A percentile compares a stretch with the other conserved stretches of the same genome.
Conservation (phyloP, 2,888 invertebrate species). For the Euproctis similis region DNA sequence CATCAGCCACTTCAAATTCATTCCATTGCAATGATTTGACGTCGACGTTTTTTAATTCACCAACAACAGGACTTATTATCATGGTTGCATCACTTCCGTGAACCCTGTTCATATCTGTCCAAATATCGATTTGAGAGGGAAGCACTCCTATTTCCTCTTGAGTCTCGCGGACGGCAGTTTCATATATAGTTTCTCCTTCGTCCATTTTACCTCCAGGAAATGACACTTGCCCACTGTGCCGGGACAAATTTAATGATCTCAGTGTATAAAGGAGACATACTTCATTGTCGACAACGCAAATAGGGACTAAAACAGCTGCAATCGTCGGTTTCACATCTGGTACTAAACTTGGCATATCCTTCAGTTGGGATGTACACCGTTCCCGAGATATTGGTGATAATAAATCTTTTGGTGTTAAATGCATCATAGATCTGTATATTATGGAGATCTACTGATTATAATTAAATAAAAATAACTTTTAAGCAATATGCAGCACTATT, state of each 20-base stretch:
- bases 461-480: too few relatives aligned
- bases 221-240: slow-evolving; percentile 89
- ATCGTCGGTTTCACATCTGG: slow-evolving; percentile 38
- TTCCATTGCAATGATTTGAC: slow-evolving; percentile 75
- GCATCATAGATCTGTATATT: slow-evolving; percentile 29
- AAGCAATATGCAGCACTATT: too few relatives aligned
- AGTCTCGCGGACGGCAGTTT: slow-evolving; percentile 90
- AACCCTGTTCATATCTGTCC: slow-evolving; percentile 70
- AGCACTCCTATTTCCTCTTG: slow-evolving; percentile 90
- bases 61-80: slow-evolving; percentile 84
- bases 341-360: slow-evolving; percentile 71
- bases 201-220: slow-evolving; percentile 91
- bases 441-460: not conserved
- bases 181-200: slow-evolving; percentile 74
- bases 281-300: slow-evolving; percentile 81
- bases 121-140: slow-evolving; percentile 77
- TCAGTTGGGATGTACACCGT: slow-evolving; percentile 75
- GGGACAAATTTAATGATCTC: slow-evolving; percentile 82
- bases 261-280: slow-evolving; percentile 89
- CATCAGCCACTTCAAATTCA: slow-evolving; percentile 84
- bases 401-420: slow-evolving; percentile 50
- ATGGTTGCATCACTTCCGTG: slow-evolving; percentile 56
- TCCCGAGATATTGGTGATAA: slow-evolving; percentile 72
- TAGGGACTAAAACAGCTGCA: slow-evolving; percentile 89
- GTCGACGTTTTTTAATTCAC: slow-evolving; percentile 68